Conservation (phyloP, 2,888 invertebrate genomes). For the Timema podura region DNA sequence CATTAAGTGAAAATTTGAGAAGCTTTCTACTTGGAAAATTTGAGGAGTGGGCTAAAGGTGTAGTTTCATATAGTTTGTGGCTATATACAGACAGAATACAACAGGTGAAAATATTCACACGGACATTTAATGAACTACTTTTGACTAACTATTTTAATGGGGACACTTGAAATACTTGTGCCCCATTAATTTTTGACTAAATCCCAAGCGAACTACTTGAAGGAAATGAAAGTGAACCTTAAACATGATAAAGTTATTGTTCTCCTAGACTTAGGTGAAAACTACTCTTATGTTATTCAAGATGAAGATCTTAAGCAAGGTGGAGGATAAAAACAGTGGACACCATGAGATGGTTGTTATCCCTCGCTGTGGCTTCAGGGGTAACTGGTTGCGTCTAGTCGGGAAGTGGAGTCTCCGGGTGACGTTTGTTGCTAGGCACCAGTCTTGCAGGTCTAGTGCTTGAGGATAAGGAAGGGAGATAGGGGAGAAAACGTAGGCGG, state of each 20-base stretch:
- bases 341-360: too few relatives aligned
- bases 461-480: too few relatives aligned
- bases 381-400: too few relatives aligned
- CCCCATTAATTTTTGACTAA: slow-evolving; percentile 3
- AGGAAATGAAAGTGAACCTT: slow-evolving; percentile 3
- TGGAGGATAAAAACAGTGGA: too few relatives aligned
- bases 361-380: too few relatives aligned
- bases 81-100: slow-evolving; percentile 1
- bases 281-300: not conserved
- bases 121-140: slow-evolving; percentile 4
- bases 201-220: not conserved
- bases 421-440: too few relatives aligned
- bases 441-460: too few relatives aligned
- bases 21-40: slow-evolving; percentile 12
- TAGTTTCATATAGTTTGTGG: slow-evolving; percentile 5
- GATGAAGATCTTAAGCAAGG: not conserved
- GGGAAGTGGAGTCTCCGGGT: too few relatives aligned
- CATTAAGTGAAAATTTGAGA: slow-evolving; percentile 4
- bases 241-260: not conserved
- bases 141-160: slow-evolving; percentile 4
- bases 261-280: slow-evolving; percentile 14
- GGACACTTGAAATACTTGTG: slow-evolving; percentile 8
- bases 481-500: too few relatives aligned
- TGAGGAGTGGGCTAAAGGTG: slow-evolving; percentile 5
- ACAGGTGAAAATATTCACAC: slow-evolving; percentile 2